phyloP scores from a whole-genome alignment of 1,140 invertebrate genomes.

The Meloidogyne exigua region DNA sequence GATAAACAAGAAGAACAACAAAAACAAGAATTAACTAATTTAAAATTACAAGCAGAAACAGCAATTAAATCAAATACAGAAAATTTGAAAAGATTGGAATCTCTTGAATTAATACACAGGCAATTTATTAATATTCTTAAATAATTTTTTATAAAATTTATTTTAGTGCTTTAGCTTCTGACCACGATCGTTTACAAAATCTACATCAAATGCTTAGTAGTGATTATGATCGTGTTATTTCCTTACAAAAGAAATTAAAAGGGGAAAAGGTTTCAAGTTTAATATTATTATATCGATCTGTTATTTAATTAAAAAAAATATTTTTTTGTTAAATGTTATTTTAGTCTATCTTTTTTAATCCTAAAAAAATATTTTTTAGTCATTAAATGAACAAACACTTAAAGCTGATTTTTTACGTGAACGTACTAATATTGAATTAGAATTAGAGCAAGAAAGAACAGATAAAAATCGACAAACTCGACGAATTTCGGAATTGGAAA shows the following conservation, averaged over 20 bases:
- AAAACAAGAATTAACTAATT: slow-evolving; percentile 24
- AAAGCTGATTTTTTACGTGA: slow-evolving; percentile 35
- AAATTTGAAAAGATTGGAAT: slow-evolving; percentile 22
- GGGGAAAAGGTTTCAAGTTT: slow-evolving; percentile 35
- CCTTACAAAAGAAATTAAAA: slow-evolving; percentile 35
- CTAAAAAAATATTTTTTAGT: slow-evolving; percentile 19
- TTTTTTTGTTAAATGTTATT: too few species aligned
- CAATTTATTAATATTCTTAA: not conserved
- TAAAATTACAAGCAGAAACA: slow-evolving; percentile 34
- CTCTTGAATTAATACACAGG: slow-evolving; percentile 35
- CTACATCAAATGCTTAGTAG: slow-evolving; percentile 40
- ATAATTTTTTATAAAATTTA: not conserved
- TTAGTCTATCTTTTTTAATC: too few species aligned
- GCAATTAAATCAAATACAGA: slow-evolving; percentile 23
- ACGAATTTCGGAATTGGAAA: slow-evolving; percentile 27
- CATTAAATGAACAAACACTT: slow-evolving; percentile 26
- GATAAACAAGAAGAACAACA: slow-evolving; percentile 39
- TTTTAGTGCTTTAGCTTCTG: slow-evolving; percentile 30
- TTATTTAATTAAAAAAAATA: slow-evolving; percentile 21
- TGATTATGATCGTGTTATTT: slow-evolving; percentile 36
- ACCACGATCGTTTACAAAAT: slow-evolving; percentile 42
- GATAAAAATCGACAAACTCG: slow-evolving; percentile 33
- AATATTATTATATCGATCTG: not conserved
- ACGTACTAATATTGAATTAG: slow-evolving; percentile 25
- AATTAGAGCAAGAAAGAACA: slow-evolving; percentile 22